Base-by-base conservation (phyloP, 2,888 invertebrate species). In the Sphaerophoria taeniata region DNA sequence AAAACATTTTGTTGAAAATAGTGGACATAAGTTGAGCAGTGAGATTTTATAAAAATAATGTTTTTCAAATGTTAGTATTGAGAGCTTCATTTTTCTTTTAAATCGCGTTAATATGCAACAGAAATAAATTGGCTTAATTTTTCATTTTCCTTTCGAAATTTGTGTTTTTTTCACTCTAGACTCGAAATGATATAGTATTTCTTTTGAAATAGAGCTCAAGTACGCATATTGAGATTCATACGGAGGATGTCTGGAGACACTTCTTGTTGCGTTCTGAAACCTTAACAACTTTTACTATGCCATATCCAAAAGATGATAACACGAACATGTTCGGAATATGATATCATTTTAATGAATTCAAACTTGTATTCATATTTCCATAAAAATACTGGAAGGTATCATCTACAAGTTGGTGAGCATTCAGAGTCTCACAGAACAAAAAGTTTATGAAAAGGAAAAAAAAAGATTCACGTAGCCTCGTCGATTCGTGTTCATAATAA, bases 281-380 rank as follows among this genome's bases (percentile, higher is more conserved):
- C 72, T 24, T 36, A 61, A 77, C 61, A 67, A 60, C 33, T 73
- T 70, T 75, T 51, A 74, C 75, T 63, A 39, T 71, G 65, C 75
- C 74, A 49, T 58, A 71, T 81, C 58, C 63, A 70, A 56, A 67
- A 69, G 77, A 71, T 24, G 60, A 61, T 24, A 2, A 24, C 67
- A 55, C 72, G 36, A 51, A 73, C 82, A 77, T 60, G 78, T 58
- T 65, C 56, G 12, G 70, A 70, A 83, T 74, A 74, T 58, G 43
- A 58, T 78, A 83, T 78, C 61, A 58, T 47, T 74, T 65, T 51
- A 11, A 49, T 47, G 45, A 63, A 63, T 49, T 16, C 65, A 36
- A 24, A 36, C 36, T 14, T 49, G 33, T 9, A 47, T 34, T 24
- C 24, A 24, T 24, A 1, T 34, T 45, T 43, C 55, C 34, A 33